Conservation (phyloP, 2,113 vertebrate genomes). For the Aldabrachelys gigantea region DNA sequence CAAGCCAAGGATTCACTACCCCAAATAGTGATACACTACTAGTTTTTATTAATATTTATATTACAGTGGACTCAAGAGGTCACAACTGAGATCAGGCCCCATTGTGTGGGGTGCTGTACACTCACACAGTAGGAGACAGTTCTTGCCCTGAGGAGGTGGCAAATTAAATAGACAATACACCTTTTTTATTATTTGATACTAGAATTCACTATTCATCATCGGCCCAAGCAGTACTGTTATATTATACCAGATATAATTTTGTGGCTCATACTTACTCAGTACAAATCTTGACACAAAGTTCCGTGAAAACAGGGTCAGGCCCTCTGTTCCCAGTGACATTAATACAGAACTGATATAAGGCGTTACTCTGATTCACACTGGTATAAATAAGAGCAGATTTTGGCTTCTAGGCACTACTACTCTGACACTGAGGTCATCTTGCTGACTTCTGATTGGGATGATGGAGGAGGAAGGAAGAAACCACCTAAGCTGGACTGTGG, state of each 20-base stretch:
- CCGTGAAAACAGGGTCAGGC: neutral
- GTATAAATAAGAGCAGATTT: rapidly evolving
- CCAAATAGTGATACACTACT: rapidly evolving
- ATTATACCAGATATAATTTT: neutral
- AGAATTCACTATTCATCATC: neutral
- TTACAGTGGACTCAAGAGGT: neutral
- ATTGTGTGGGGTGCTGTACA: neutral
- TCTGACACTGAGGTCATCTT: neutral
- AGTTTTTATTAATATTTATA: neutral
- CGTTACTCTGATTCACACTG: neutral
- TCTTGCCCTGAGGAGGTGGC: neutral
- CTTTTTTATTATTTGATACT: neutral
- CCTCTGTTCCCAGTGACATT: neutral
- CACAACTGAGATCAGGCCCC: neutral
- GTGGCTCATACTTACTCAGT: neutral
- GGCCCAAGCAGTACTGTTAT: neutral
- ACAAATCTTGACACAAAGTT: neutral
- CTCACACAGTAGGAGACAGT: neutral
- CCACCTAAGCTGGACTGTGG: rapidly evolving
- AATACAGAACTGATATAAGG: rapidly evolving
- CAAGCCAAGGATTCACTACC: neutral
- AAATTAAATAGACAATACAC: neutral
- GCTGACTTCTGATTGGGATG: rapidly evolving
- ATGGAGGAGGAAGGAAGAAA: rapidly evolving
- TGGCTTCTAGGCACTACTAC: neutral